phyloP scores from a whole-genome alignment of 2,797 vertebrate species.

The Phyllotis vaccarum region DNA sequence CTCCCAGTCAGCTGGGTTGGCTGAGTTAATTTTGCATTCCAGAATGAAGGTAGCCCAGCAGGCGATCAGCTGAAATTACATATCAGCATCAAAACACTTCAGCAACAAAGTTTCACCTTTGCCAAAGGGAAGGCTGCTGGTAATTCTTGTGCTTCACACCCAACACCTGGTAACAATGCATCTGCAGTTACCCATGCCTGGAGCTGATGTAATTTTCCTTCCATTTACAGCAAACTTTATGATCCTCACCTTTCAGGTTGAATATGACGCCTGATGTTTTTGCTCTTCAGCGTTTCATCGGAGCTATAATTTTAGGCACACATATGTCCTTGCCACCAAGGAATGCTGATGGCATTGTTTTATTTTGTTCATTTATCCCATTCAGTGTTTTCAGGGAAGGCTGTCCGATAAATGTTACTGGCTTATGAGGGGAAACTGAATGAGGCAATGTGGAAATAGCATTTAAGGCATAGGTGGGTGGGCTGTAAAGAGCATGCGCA shows the following conservation, averaged over 20 bases:
- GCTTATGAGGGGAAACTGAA: neutral
- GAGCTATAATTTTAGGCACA: neutral
- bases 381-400: neutral
- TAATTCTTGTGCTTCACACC: neutral
- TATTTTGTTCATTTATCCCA: neutral
- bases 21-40: slow-evolving; percentile 32
- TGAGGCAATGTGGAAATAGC: neutral
- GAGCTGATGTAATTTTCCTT: neutral
- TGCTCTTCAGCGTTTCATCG: neutral
- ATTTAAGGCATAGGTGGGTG: neutral
- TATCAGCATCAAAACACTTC: slow-evolving; percentile 29
- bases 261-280: neutral
- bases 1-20: neutral
- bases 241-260: neutral
- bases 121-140: neutral
- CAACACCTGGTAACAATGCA: neutral
- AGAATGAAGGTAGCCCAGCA: neutral
- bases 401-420: neutral
- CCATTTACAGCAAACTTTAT: neutral
- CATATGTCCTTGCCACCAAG: neutral
- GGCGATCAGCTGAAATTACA: neutral
- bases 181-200: neutral
- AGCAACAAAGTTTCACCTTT: slow-evolving; percentile 21
- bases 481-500: neutral
- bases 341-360: neutral